phyloP scores from a whole-genome alignment of 2,888 invertebrate species.

The Leptothorax acervorum region DNA sequence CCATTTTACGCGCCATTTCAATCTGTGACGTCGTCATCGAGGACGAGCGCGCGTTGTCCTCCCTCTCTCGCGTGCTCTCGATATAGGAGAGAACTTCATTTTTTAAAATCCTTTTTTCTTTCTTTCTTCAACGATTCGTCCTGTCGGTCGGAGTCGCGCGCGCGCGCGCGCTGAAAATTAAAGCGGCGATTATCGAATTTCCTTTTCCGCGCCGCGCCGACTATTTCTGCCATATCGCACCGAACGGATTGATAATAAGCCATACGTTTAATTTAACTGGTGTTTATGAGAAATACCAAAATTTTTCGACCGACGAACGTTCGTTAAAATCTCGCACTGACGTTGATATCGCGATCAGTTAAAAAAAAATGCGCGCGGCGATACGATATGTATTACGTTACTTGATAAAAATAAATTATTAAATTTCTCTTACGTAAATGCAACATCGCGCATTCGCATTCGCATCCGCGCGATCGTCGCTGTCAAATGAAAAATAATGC shows the following conservation, averaged over 20 bases:
- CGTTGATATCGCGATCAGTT: slow-evolving; percentile 17
- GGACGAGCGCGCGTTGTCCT: slow-evolving; percentile 61
- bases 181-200: slow-evolving; percentile 68
- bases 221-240: slow-evolving; percentile 29
- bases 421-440: slow-evolving; percentile 15
- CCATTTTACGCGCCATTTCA: slow-evolving; percentile 85
- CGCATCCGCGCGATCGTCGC: not conserved
- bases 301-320: not conserved
- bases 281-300: slow-evolving; percentile 36
- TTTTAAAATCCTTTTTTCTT: slow-evolving; percentile 48
- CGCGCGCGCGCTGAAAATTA: slow-evolving; percentile 62
- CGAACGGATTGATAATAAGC: slow-evolving; percentile 44
- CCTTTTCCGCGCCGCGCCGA: slow-evolving; percentile 24
- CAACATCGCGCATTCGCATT: not conserved
- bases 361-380: slow-evolving; percentile 14
- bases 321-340: slow-evolving; percentile 34
- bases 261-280: slow-evolving; percentile 13
- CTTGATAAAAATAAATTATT: slow-evolving; percentile 31
- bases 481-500: slow-evolving; percentile 4
- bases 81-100: slow-evolving; percentile 34
- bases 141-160: slow-evolving; percentile 55
- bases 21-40: slow-evolving; percentile 83
- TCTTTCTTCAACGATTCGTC: slow-evolving; percentile 33
- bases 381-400: slow-evolving; percentile 12
- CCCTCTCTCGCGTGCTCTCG: slow-evolving; percentile 25